A percentile compares a stretch with the other conserved stretches of the same genome.
Evolutionary conservation across 2,113 vertebrate genomes (phyloP).

Genomic region (Balaeniceps rex): DNA sequence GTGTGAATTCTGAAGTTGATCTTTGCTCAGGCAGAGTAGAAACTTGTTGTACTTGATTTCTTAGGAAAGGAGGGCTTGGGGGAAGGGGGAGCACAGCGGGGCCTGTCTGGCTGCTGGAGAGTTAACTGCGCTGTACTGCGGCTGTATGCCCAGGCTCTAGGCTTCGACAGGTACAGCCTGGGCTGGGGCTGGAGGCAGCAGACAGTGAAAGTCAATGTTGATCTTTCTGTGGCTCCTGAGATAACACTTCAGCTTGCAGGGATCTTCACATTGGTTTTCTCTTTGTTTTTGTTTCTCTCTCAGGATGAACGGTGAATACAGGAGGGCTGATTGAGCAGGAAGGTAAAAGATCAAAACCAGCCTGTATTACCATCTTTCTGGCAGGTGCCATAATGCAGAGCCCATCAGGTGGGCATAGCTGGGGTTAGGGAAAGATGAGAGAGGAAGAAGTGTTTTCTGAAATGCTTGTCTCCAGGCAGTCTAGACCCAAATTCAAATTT

Average conservation of each 20-base stretch:
- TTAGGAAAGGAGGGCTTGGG: neutral
- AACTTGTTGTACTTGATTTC: neutral
- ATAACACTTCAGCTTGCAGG: neutral
- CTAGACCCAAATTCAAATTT: neutral
- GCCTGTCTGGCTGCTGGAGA: neutral
- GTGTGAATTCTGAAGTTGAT: neutral
- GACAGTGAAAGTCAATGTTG: neutral
- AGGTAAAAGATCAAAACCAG: neutral
- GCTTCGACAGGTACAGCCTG: neutral
- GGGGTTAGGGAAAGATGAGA: neutral
- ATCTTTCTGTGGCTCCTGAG: neutral
- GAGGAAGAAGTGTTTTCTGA: neutral
- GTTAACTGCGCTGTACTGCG: neutral
- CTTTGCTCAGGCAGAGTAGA: neutral
- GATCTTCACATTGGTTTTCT: neutral
- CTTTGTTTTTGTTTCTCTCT: neutral
- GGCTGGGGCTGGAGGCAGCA: neutral
- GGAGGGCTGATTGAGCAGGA: neutral
- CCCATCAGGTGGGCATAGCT: neutral
- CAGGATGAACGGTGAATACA: neutral
- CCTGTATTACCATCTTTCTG: neutral
- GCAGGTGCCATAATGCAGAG: neutral
- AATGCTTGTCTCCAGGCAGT: neutral
- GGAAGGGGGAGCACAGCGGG: neutral
- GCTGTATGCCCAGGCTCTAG: neutral